Conservation (phyloP, 2,888 invertebrate genomes). For the Idaea aversata region DNA sequence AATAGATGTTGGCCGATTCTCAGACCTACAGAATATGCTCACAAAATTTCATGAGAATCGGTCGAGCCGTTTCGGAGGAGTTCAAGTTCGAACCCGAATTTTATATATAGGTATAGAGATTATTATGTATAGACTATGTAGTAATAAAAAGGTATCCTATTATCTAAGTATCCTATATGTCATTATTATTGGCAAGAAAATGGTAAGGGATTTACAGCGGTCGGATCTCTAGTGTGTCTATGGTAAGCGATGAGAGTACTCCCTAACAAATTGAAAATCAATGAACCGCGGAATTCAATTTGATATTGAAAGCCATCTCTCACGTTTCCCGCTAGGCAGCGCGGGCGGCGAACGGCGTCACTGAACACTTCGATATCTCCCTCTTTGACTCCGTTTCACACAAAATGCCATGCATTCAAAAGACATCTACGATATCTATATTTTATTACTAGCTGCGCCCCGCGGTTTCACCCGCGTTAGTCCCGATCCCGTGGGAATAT, state of each 20-base stretch:
- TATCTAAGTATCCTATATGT: constrained; percentile 1
- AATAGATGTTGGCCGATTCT: no score
- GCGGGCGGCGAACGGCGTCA: constrained; percentile 38
- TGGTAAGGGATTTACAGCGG: constrained; percentile 65
- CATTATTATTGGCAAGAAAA: constrained; percentile 35
- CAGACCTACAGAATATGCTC: no score
- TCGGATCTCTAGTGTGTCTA: constrained; percentile 59
- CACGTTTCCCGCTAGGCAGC: constrained; percentile 57
- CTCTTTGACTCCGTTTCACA: constrained; percentile 66
- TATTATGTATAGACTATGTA: no score
- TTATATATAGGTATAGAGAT: no score
- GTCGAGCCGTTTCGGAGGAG: no score
- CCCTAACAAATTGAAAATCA: constrained; percentile 81
- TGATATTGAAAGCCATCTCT: constrained; percentile 82
- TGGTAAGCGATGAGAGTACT: constrained; percentile 72
- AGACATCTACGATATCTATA: constrained; percentile 35
- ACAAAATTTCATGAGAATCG: no score
- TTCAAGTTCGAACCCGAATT: no score
- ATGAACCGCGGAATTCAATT: constrained; percentile 85
- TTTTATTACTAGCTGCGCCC: no score
- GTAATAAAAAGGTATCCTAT: no score
- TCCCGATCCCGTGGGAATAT: no score
- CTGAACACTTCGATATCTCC: constrained; percentile 63
- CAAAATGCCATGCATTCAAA: constrained; percentile 58
- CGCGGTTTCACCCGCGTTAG: no score